Percentiles rank a stretch among this genome's conserved stretches.
These are phyloP conservation scores for Eonycteris spelaea DNA, from an alignment of 2,113 vertebrate species.

Conservation along the genomic window DNA sequence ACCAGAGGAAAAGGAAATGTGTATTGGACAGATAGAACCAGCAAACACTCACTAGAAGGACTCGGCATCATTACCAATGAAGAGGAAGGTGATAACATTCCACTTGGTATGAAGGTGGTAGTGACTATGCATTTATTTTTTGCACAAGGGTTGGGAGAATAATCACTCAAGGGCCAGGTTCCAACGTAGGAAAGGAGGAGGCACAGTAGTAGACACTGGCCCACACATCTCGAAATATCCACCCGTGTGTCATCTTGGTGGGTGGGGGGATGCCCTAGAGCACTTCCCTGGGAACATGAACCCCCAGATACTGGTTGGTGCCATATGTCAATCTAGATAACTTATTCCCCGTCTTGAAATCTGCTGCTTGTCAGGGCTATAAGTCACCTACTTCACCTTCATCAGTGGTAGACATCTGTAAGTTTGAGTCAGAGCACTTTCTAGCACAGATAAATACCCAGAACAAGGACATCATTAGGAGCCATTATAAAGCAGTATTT, in stretches of 20 bases:
- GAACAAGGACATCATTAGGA: neutral
- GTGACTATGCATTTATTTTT: neutral
- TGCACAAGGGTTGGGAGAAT: neutral
- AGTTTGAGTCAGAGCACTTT: constrained; percentile 15
- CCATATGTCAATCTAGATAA: neutral
- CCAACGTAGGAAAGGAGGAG: neutral
- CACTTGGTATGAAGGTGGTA: neutral
- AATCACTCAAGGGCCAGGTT: neutral
- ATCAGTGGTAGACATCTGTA: neutral
- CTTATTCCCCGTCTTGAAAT: neutral
- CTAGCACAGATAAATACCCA: neutral
- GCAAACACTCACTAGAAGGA: neutral
- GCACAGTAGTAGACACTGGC: neutral
- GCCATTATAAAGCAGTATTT: neutral
- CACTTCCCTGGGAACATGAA: neutral
- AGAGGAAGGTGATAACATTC: neutral
- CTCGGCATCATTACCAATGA: neutral
- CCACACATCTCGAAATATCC: neutral
- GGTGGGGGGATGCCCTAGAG: neutral
- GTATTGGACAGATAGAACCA: neutral
- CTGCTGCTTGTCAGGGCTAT: neutral
- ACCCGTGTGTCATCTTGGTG: neutral
- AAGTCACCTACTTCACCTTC: neutral
- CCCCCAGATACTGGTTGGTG: neutral
- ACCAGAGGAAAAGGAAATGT: neutral